phyloP scores from a whole-genome alignment of 1,140 invertebrate species.

The Metaphire vulgaris region DNA sequence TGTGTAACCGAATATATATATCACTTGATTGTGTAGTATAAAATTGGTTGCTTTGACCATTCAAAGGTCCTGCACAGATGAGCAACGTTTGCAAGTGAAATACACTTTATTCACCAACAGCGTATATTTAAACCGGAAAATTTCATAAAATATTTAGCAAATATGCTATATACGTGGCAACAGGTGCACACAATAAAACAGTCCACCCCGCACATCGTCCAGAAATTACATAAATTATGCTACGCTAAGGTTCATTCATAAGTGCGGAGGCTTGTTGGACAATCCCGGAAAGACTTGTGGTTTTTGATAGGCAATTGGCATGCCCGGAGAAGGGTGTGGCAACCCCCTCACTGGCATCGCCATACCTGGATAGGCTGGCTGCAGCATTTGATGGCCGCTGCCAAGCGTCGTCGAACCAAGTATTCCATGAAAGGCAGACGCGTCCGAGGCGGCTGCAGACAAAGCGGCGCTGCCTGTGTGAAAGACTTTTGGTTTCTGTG shows the following conservation, averaged over 20 bases:
- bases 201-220: not conserved
- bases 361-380: not conserved
- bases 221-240: conserved; percentile 3
- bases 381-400: not conserved
- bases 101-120: no score
- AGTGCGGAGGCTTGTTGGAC: not conserved
- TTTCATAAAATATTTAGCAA: no score
- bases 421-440: not conserved
- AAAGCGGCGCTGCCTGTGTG: not conserved
- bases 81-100: no score
- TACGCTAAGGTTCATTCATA: not conserved
- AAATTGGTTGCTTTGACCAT: no score
- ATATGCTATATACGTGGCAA: no score
- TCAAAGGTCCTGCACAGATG: no score
- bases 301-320: not conserved
- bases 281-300: not conserved
- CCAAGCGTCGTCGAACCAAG: not conserved
- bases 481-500: not conserved
- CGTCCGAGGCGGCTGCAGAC: not conserved
- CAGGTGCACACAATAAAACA: no score
- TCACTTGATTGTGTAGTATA: no score
- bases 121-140: no score
- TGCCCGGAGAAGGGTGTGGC: not conserved
- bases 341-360: not conserved
- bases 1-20: no score